Evolutionary conservation across 2,797 vertebrate species (phyloP).

Genomic region (Bufotes viridis): DNA sequence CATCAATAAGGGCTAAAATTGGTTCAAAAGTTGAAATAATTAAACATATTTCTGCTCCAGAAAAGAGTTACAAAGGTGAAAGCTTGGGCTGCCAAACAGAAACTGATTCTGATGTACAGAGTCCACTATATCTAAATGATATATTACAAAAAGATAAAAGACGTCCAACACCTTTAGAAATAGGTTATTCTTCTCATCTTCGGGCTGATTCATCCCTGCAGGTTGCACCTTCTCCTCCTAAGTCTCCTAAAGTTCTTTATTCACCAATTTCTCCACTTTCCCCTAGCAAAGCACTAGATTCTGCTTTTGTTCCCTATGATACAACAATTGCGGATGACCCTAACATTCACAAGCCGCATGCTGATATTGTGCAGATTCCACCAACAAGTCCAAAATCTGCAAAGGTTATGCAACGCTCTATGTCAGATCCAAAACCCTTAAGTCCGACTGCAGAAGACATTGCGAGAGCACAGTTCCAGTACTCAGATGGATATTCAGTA

Average conservation of each 20-base stretch:
- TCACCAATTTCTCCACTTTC: slow-evolving; percentile 91
- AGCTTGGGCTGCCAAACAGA: slow-evolving; percentile 96
- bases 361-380: slow-evolving; percentile 86
- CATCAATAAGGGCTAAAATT: slow-evolving; percentile 84
- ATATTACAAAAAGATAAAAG: slow-evolving; percentile 88
- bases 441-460: slow-evolving; percentile 91
- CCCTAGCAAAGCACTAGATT: slow-evolving; percentile 88
- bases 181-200: slow-evolving; percentile 90
- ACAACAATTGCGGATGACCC: slow-evolving; percentile 86
- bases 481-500: slow-evolving; percentile 90
- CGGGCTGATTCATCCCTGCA: slow-evolving; percentile 83
- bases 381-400: slow-evolving; percentile 87
- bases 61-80: slow-evolving; percentile 91
- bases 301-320: slow-evolving; percentile 88
- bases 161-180: slow-evolving; percentile 85
- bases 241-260: slow-evolving; percentile 92
- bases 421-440: slow-evolving; percentile 94
- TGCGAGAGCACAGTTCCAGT: slow-evolving; percentile 89
- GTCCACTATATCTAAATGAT: slow-evolving; percentile 74
- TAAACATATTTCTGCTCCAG: slow-evolving; percentile 95
- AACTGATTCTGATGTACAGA: slow-evolving; percentile 85
- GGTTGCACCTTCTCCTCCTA: slow-evolving; percentile 84
- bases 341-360: slow-evolving; percentile 87
- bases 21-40: slow-evolving; percentile 95
- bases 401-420: slow-evolving; percentile 91